Conservation (phyloP, 2,113 vertebrate genomes). For the Macroglossus sobrinus region DNA sequence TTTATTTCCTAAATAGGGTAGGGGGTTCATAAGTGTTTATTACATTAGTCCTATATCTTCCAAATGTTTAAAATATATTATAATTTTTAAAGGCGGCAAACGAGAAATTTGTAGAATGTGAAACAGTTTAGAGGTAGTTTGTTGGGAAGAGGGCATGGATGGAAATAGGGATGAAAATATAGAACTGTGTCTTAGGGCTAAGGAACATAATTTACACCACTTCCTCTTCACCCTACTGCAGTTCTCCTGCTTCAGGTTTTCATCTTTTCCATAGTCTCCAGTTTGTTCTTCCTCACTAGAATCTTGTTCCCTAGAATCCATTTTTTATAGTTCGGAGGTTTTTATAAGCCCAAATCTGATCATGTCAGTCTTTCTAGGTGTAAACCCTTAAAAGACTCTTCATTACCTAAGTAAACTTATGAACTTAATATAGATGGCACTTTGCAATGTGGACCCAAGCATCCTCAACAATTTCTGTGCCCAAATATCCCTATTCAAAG, state of each 20-base stretch:
- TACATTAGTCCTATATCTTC: not conserved
- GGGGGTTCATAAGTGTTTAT: not conserved
- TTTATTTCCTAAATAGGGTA: conserved; percentile 6
- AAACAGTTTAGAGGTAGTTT: not conserved
- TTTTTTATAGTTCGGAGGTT: not conserved
- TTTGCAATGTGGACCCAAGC: not conserved
- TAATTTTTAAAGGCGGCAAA: not conserved
- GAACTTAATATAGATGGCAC: not conserved
- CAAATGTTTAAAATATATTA: not conserved
- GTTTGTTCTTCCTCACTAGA: not conserved
- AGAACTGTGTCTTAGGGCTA: not conserved
- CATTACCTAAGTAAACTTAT: not conserved
- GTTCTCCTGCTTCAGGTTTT: not conserved
- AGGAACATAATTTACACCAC: not conserved
- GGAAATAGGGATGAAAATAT: not conserved
- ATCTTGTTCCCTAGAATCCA: not conserved
- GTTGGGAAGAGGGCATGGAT: no score
- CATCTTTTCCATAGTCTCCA: not conserved
- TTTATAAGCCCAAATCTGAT: not conserved
- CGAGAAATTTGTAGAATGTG: not conserved
- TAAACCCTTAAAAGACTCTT: not conserved
- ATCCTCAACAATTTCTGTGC: not conserved
- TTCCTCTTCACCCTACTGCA: not conserved
- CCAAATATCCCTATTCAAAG: not conserved
- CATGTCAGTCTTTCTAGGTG: not conserved